phyloP scores from a whole-genome alignment of 2,888 invertebrate species.

The Pharmacophagus antenor region DNA sequence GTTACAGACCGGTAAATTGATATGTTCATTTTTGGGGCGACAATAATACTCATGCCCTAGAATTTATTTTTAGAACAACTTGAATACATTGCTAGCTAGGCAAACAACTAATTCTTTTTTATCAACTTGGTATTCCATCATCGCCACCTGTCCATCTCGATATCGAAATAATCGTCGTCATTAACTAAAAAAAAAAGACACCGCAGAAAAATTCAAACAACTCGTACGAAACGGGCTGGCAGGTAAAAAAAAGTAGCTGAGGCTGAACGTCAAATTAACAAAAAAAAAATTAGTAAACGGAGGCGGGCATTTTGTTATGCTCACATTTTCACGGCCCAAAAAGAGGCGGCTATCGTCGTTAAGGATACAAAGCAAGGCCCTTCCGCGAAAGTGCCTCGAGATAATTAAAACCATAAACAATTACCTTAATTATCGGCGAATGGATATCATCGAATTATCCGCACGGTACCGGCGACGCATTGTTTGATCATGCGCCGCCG shows the following conservation, averaged over 20 bases:
- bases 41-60: too few species aligned
- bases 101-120: not conserved
- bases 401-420: constrained; percentile 39
- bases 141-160: not conserved
- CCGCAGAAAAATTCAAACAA: not conserved
- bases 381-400: constrained; percentile 37
- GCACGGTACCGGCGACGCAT: constrained; percentile 6
- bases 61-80: too few species aligned
- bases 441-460: constrained; percentile 33
- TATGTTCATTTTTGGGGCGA: too few species aligned
- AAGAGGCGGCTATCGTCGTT: constrained; percentile 31
- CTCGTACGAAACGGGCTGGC: constrained; percentile 10
- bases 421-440: constrained; percentile 40
- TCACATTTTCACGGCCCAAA: constrained; percentile 30
- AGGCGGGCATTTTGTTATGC: constrained; percentile 17
- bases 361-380: constrained; percentile 29
- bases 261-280: constrained; percentile 3
- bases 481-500: constrained; percentile 6
- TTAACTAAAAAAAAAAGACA: constrained; percentile 1
- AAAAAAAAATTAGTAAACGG: constrained; percentile 21
- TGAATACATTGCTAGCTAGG: not conserved
- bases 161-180: constrained; percentile 3
- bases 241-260: constrained; percentile 16
- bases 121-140: not conserved
- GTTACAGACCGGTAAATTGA: too few species aligned